Percentiles rank a stretch among this genome's conserved stretches.
Evolutionary conservation across 1,140 invertebrate genomes (phyloP).

Genomic region (Calycopis cecrops): DNA sequence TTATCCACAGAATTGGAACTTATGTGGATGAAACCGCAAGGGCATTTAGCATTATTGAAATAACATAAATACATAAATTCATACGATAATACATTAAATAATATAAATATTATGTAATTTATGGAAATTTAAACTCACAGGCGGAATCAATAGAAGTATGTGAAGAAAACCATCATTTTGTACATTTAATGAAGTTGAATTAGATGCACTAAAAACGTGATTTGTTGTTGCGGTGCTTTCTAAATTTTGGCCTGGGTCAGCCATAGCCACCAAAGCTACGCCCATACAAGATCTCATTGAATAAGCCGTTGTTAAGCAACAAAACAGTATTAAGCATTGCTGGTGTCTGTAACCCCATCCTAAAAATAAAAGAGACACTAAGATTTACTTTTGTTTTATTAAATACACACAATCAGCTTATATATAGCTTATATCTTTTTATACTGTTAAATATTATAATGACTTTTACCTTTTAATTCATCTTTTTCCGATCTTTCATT

Average conservation of each 20-base stretch:
- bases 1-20: no score
- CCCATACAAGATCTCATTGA: constrained; percentile 81
- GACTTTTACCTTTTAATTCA: no score
- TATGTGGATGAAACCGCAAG: no score
- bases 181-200: background rate
- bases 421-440: no score
- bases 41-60: no score
- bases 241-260: constrained; percentile 13
- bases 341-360: constrained; percentile 75
- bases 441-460: no score
- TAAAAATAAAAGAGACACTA: no score
- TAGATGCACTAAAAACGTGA: background rate
- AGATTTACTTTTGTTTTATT: no score
- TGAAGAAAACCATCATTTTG: constrained; percentile 32
- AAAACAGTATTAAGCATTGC: constrained; percentile 80
- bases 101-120: background rate
- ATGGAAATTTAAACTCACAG: constrained; percentile 41
- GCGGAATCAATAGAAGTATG: constrained; percentile 41
- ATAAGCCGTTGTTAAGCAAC: constrained; percentile 80
- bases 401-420: no score
- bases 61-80: no score
- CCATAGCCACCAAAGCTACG: constrained; percentile 84
- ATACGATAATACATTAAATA: background rate
- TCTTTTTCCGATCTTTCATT: no score
- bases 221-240: no score